phyloP scores from a whole-genome alignment of 2,113 vertebrate genomes.

The Tachuris rubrigastra region DNA sequence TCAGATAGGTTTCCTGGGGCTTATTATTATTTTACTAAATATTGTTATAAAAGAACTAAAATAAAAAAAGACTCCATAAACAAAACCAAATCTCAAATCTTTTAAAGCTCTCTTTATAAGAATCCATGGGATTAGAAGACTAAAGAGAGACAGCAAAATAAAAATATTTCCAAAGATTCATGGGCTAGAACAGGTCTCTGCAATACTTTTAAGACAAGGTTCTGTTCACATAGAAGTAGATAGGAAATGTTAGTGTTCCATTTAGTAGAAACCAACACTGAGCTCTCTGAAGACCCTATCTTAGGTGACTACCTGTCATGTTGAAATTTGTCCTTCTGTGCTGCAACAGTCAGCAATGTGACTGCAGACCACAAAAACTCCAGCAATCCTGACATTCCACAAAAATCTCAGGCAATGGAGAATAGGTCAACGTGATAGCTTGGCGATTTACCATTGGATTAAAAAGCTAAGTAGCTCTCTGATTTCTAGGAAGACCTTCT shows the following conservation, averaged over 20 bases:
- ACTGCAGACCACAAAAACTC: not conserved
- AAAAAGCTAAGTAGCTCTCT: not conserved
- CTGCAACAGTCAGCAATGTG: not conserved
- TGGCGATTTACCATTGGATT: not conserved
- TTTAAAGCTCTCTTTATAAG: not conserved
- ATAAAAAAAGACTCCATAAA: not conserved
- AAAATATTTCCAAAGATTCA: not conserved
- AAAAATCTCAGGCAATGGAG: not conserved
- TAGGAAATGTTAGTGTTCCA: not conserved
- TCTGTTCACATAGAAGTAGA: not conserved
- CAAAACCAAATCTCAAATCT: not conserved
- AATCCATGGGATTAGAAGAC: not conserved
- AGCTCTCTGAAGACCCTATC: not conserved
- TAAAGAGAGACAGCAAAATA: not conserved
- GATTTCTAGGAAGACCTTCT: not conserved
- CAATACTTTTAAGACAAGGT: not conserved
- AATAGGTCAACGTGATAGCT: not conserved
- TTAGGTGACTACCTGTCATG: not conserved
- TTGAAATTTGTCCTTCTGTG: not conserved
- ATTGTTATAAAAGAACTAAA: not conserved
- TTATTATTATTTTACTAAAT: not conserved
- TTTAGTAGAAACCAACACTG: not conserved
- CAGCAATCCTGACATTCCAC: not conserved
- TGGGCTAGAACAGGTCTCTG: not conserved
- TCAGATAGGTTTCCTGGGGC: not conserved